Base-by-base conservation (phyloP, 2,113 vertebrate genomes). In the Cochlearius cochlearius region DNA sequence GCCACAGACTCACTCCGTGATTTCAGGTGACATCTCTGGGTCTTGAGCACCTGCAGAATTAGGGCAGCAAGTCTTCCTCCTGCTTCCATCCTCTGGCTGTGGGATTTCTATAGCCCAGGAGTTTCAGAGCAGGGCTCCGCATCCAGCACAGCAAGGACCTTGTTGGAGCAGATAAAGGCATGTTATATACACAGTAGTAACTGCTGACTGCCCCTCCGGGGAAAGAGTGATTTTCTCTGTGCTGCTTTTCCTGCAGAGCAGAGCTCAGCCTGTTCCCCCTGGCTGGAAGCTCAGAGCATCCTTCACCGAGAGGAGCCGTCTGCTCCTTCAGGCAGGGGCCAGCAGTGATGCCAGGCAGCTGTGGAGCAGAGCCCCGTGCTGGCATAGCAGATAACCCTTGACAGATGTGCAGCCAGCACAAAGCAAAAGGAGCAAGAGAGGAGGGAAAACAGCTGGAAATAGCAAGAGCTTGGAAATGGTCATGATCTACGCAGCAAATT, bases 381-480 rank as follows among this genome's bases (percentile, higher is more conserved):
- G 23, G 62, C 69, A 64, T 3, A 60, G 50, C 67, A 82, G 78
- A 82, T 79, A 95, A 86, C 62, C 77, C 47, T 18, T 73, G 69
- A 60, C 74, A 96, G 74, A 88, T 75, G 74, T 74, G 71, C 63
- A 88, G 74, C 55, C 67, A 92, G 45, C 56, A 90, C 52, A 83
- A 91, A 69, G 63, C 62, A 53, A 76, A 94, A 85, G 30, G 18
- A 83, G 18, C 18, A 58, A 30, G 59, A 58, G 27, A 53, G 20
- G 74, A 92, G 10, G 14, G 59, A 60, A 93, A 94, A 72, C 74
- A 86, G 74, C 84, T 94, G 94, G 45, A 89, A 95, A 83, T 7
- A 92, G 41, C 41, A 71, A 90, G 60, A 83, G 25, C 76, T 86
- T 90, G 60, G 56, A 91, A 91, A 49, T 3, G 34, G 36, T 81